Conservation (phyloP, 2,797 vertebrate genomes). For the Pipistrellus pipistrellus region DNA sequence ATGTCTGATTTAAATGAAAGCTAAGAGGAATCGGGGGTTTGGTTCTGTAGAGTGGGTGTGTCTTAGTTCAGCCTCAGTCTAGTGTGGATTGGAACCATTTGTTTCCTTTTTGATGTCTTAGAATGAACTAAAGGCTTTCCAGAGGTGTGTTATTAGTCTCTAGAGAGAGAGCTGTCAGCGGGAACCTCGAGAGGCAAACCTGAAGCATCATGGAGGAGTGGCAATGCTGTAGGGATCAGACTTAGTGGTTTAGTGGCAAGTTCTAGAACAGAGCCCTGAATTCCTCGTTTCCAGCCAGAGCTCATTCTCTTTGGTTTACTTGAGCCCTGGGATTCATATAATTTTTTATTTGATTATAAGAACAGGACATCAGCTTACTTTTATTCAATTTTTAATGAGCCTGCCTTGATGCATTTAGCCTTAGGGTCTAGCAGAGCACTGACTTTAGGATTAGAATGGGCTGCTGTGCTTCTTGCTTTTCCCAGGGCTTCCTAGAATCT, state of each 20-base stretch:
- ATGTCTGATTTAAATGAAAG: conserved; percentile 31
- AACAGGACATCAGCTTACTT: not conserved
- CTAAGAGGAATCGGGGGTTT: not conserved
- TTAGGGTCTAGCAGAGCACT: not conserved
- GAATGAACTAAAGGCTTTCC: not conserved
- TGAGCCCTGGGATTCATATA: conserved; percentile 2
- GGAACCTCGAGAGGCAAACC: not conserved
- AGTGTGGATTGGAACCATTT: not conserved
- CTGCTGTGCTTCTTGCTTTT: not conserved
- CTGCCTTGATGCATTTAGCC: not conserved
- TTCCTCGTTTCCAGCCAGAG: not conserved
- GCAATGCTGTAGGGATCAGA: not conserved
- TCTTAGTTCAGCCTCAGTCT: conserved; percentile 16
- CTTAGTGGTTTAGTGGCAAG: not conserved
- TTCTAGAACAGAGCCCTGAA: not conserved
- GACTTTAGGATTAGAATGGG: not conserved
- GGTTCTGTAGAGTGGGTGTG: not conserved
- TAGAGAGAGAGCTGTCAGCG: not conserved
- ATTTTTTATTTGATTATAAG: conserved; percentile 11
- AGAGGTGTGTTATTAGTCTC: not conserved
- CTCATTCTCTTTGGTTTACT: conserved; percentile 1
- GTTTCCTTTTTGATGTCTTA: not conserved
- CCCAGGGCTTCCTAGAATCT: not conserved
- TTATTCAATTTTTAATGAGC: not conserved
- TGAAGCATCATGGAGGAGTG: not conserved